Base-by-base conservation (phyloP, 2,113 vertebrate species). In the Fregetta grallaria region DNA sequence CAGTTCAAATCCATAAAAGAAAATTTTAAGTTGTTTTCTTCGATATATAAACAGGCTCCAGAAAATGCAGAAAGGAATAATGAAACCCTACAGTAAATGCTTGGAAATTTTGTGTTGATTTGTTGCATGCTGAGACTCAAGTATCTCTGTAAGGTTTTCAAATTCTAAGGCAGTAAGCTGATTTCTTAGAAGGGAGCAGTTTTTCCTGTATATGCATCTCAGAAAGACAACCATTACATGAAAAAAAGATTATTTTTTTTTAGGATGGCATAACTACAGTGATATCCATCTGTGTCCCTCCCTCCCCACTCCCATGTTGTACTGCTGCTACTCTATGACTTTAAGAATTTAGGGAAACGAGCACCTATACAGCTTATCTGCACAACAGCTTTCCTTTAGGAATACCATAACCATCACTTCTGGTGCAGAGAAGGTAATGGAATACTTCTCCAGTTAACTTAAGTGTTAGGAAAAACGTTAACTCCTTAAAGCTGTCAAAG, bases 261-360 rank as follows among this genome's bases (percentile, higher is more conserved):
- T 13, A 75, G 23, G 17, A 61, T 66, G 20, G 34, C 9, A 34
- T 38, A 62, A 70, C 19, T 23, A 13, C 3, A 68, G 23, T 20
- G 17, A 16, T 67, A 79, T 34, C 11, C 0, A 1, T 21, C 42
- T 5, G 2, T 27, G 11, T 21, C 13, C 5, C 38, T 61, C 11
- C 11, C 9, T 8, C 15, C 14, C 14, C 3, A 0, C 5, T 18
- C 32, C 50, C 55, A 74, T 16, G 11, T 25, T 61, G 17, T 29
- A 62, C 26, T 65, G 23, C 50, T 81, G 61, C 66, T 82, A 29
- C 32, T 67, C 42, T 53, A 3, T 7, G 45, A 47, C 66, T 68
- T 68, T 34, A 85, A 32, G 36, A 52, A 62, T 45, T 78, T 25
- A 55, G 58, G 11, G 49, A 53, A 74, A 44, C 18, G 13, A 77